Percentiles rank a stretch among this genome's conserved stretches.
phyloP scores from a whole-genome alignment of 2,797 vertebrate genomes.

The Danio albolineatus region DNA sequence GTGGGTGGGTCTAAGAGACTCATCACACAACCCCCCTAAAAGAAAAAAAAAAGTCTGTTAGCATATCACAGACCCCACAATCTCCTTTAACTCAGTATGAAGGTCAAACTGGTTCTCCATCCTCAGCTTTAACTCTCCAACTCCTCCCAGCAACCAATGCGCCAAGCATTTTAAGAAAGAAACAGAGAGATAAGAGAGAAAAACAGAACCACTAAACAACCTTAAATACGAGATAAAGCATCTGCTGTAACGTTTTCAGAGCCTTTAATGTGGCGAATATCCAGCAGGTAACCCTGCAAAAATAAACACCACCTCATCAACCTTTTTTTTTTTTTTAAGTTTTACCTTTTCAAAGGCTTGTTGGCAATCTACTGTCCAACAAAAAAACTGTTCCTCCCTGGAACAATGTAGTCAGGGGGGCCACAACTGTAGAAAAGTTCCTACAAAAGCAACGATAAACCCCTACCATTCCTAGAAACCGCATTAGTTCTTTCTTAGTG shows the following conservation, averaged over 20 bases:
- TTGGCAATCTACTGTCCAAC: not conserved
- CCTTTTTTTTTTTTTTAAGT: too few relatives aligned
- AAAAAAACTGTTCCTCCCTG: not conserved
- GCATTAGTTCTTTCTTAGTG: not conserved
- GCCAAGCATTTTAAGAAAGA: not conserved
- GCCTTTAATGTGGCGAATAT: not conserved
- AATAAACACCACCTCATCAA: not conserved
- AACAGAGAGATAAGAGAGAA: not conserved
- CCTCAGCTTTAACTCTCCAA: not conserved
- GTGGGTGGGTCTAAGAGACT: too few relatives aligned
- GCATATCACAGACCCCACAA: too few relatives aligned
- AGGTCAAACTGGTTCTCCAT: too few relatives aligned
- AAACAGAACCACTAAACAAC: too few relatives aligned
- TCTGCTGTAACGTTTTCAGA: not conserved
- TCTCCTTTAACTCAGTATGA: too few relatives aligned
- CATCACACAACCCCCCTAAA: too few relatives aligned
- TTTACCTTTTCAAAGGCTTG: not conserved
- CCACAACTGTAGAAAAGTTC: not conserved
- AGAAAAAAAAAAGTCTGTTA: too few relatives aligned
- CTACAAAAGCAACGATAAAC: constrained; percentile 22
- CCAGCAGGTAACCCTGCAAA: not conserved
- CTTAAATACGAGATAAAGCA: not conserved
- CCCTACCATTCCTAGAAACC: constrained; percentile 22
- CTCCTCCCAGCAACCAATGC: not conserved
- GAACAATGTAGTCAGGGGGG: constrained; percentile 1